Evolutionary conservation across 2,888 invertebrate species (phyloP), one percentile per base, ranked within the genome.

Genomic region (Nymphalis polychloros): DNA sequence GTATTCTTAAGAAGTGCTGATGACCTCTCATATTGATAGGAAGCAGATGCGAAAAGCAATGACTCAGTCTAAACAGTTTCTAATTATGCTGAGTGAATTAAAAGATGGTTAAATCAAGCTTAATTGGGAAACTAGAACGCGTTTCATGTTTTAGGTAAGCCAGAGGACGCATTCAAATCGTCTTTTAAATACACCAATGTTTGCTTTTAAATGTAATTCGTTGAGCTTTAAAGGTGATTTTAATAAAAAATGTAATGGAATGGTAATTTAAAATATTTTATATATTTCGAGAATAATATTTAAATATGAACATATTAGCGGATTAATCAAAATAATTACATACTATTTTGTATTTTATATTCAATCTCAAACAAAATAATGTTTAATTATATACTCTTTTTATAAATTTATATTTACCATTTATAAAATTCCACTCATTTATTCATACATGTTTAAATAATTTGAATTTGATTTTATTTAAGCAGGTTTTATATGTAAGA

Each of bases 1-100:
- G 50, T 55, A 63, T 62, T 69, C 41, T 49, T 35, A 63, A 66
- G 31, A 55, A 35, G 17, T 50, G 67, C 48, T 55, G 63, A 63
- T 67, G 59, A 65, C 64, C 67, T 59, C 31, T 20, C 41, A 55
- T 64, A 69, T 67, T 64, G 59, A 69, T 72, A 59, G 64, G 59
- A 62, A 17, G 19, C n/a, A 47, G 48, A 67, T 55, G 31, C 31
- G 55, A 55, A 55, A 55, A 55, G 52, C 49, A 17, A 47, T 59
- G 52, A 72, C 55, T 67, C 67, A 41, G 55, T 60, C 20, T 59
- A 62, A 64, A 68, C 35, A 50, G 49, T 23, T 64, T 57, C 62
- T 68, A 63, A 59, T 59, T 13, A 41, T 41, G 46, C 68, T 65
- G 65, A 46, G 31, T 46, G 64, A 64, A 46, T 64, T 46, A 47